Percentiles rank a stretch among this genome's conserved stretches.
These are phyloP conservation scores for Agrotis segetum DNA, from an alignment of 2,888 invertebrate species.

Conservation along the genomic window DNA sequence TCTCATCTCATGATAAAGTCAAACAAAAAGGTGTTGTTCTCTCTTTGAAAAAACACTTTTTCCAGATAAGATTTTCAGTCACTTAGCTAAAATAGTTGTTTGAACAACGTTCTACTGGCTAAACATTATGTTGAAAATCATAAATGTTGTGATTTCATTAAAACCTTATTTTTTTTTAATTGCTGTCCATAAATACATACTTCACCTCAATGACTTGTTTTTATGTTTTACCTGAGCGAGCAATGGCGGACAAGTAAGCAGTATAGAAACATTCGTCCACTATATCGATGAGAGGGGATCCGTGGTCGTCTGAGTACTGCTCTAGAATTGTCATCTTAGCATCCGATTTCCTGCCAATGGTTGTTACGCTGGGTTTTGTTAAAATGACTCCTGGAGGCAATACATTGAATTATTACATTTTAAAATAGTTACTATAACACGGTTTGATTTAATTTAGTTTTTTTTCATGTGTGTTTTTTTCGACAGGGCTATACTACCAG, in stretches of 20 bases:
- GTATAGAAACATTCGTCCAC: conserved; percentile 70
- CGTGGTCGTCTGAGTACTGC: conserved; percentile 62
- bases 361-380: conserved; percentile 52
- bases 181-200: neutral
- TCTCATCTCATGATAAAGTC: neutral
- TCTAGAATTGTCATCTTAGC: conserved; percentile 63
- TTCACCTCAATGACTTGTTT: no score
- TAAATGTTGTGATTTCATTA: neutral
- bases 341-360: conserved; percentile 70
- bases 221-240: conserved; percentile 66
- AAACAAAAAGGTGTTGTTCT: neutral
- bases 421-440: neutral
- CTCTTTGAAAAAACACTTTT: neutral
- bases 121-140: neutral
- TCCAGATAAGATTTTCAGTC: neutral
- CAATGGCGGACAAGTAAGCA: conserved; percentile 73
- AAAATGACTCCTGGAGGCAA: conserved; percentile 62
- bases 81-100: no score
- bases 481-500: no score
- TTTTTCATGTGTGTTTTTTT: no score
- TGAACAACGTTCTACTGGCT: neutral
- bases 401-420: neutral
- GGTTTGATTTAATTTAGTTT: neutral
- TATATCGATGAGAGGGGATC: conserved; percentile 67
- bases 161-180: no score